Base-by-base conservation (phyloP, 2,888 invertebrate genomes). In the Zelleria hepariella region DNA sequence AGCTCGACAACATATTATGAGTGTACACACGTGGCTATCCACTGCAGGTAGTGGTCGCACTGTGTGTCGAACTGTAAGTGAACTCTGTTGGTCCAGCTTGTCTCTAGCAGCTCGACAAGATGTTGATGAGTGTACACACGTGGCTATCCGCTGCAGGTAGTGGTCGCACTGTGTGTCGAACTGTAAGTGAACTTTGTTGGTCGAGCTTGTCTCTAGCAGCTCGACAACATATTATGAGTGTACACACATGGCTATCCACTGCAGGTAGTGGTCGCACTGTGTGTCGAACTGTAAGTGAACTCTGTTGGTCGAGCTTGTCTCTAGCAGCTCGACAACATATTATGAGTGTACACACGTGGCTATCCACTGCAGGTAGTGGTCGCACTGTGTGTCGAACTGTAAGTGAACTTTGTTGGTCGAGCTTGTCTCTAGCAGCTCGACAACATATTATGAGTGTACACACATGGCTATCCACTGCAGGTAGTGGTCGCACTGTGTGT, bases 391-490 rank as follows among this genome's bases (percentile, higher is more conserved):
- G 98, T 98, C 54, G 99, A 89, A 61, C 98, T 90, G 86, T 98
- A 98, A 0, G 98, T 98, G 77, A 98, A 99, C 90, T 99, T n/a
- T n/a, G n/a, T n/a, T n/a, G n/a, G n/a, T n/a, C 99, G 62, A 99
- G 89, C 77, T 98, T n/a, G 98, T 85, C 99, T 99, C 25, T 90
- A 8, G 5, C 32, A 32, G 32, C 10, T 77, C 98, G 98, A 85
- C 99, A 99, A 25, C 90, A 88, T n/a, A 4, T 79, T 32, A 5
- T 5, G 6, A 8, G 32, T 5, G 32, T 5, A 54, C 60, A n/a
- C 59, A 81, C 78, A 77, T 88, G 49, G 86, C 86, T 63, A 96
- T 84, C 68, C 92, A 92, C 58, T 96, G 95, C 78, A 99, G 98
- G 80, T 96, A 99, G 81, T 95, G 98, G 68, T 93, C 91, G 21